Evolutionary conservation across 1,140 invertebrate species (phyloP), one percentile per base, ranked within the genome.

Genomic region (Trinorchestia longiramus): DNA sequence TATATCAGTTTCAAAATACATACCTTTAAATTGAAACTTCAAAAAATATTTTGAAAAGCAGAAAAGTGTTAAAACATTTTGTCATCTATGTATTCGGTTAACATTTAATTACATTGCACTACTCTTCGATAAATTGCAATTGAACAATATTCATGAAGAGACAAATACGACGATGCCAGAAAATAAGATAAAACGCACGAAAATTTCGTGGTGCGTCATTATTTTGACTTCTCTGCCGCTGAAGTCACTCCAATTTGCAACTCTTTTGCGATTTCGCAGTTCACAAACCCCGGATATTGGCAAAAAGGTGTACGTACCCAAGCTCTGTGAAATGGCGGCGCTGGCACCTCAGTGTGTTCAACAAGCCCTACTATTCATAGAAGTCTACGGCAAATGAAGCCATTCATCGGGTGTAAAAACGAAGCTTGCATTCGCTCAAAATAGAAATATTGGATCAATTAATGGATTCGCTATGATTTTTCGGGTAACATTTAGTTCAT

Each of bases 221-320:
- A 77, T 77, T 36, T 19, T 77, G 8, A 45, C 92, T 94, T 94
- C 40, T 28, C 92, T 44, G 43, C 44, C 11, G 92, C 62, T 11
- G 43, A 47, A 94, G 44, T 47, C 92, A 47, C 92, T 92, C 17
- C 90, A 92, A 92, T 92, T 92, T 92, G 92, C 43, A 40, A 94
- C 92, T 44, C 92, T 94, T 94, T 92, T 44, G 90, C 90, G 4
- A 92, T 44, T 92, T 94, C 92, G 47, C 92, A 94, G 92, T 94
- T 94, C 92, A 94, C 92, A 47, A 94, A 47, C 41, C 92, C 44
- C 6, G 92, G 43, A 94, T 94, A 94, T 94, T 94, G 92, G 92
- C 8, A 94, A 94, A 94, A 94, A 94, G 44, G 92, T 8, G 8
- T 40, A 94, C 41, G 8, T 40, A 94, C 41, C 92, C 8, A 94